phyloP scores from a whole-genome alignment of 1,140 invertebrate genomes.

The Drosophila ananassae region DNA sequence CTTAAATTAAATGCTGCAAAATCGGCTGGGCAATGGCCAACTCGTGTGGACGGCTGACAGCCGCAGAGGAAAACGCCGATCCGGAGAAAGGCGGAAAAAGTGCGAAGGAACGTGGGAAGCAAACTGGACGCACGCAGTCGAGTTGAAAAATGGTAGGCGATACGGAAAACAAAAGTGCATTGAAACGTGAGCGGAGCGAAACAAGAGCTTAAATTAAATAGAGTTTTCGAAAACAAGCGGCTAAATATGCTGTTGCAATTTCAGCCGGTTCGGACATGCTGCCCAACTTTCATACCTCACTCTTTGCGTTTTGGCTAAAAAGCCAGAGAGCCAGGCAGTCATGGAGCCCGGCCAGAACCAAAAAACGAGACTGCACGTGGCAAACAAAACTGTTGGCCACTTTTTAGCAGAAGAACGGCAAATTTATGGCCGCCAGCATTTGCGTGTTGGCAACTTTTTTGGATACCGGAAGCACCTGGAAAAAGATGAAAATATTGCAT shows the following conservation, averaged over 20 bases:
- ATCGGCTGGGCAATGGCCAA: conserved; percentile 62
- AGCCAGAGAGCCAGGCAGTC: conserved; percentile 32
- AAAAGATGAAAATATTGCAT: conserved; percentile 44
- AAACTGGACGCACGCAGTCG: conserved; percentile 41
- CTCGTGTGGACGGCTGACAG: conserved; percentile 30
- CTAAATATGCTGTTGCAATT: conserved; percentile 70
- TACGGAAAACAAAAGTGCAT: conserved; percentile 46
- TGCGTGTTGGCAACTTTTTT: conserved; percentile 68
- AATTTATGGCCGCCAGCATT: conserved; percentile 75
- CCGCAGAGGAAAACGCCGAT: conserved; percentile 23
- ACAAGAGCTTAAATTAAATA: conserved; percentile 64
- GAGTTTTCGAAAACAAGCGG: conserved; percentile 76
- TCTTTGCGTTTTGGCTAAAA: conserved; percentile 44
- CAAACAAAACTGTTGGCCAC: conserved; percentile 71
- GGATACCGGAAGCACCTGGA: conserved; percentile 6
- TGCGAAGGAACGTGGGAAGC: conserved; percentile 30
- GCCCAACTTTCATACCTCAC: conserved; percentile 27
- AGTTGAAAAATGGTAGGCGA: conserved; percentile 71
- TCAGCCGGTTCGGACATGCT: conserved; percentile 22
- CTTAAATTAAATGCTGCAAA: conserved; percentile 83
- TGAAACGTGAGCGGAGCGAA: conserved; percentile 53
- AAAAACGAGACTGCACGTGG: conserved; percentile 64
- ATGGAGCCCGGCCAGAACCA: conserved; percentile 21
- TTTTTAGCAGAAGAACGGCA: conserved; percentile 68
- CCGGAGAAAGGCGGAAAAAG: conserved; percentile 7